phyloP scores from a whole-genome alignment of 53 echinoderm and acorn worm genomes.

The Stichopus horrens region DNA sequence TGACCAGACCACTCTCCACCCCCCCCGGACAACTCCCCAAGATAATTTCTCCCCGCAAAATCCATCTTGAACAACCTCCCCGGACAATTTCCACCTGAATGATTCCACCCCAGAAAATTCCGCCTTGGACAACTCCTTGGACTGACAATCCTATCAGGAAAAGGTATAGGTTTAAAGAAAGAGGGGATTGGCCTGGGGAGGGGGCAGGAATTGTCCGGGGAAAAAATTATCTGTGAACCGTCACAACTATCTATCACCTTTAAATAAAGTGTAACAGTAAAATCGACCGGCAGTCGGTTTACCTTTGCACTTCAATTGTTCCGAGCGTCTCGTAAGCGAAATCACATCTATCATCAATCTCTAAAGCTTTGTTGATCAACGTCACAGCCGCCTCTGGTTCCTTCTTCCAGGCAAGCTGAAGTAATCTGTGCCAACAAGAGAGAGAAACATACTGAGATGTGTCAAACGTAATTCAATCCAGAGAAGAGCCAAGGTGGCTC shows the following conservation, averaged over 20 bases:
- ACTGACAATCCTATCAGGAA: too few species aligned
- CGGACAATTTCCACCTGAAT: too few species aligned
- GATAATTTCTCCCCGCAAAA: too few species aligned
- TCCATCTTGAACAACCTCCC: too few species aligned
- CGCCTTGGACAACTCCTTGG: too few species aligned
- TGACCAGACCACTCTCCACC: too few species aligned
- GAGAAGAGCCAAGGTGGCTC: too few species aligned
- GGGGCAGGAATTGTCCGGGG: not conserved
- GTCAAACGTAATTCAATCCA: too few species aligned
- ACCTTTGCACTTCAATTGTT: slow-evolving; percentile 99
- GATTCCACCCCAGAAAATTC: too few species aligned
- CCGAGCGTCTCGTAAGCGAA: slow-evolving; percentile 97
- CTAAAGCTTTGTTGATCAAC: slow-evolving; percentile 92
- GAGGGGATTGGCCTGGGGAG: not conserved
- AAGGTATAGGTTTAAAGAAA: not conserved
- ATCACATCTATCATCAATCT: slow-evolving; percentile 95
- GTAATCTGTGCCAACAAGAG: slow-evolving; percentile 58
- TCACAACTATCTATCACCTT: not conserved
- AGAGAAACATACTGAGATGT: not conserved
- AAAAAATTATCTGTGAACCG: not conserved
- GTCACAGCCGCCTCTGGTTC: slow-evolving; percentile 73
- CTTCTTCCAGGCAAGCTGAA: slow-evolving; percentile 91
- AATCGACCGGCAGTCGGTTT: not conserved
- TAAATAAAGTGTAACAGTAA: too few species aligned
- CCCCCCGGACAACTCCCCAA: too few species aligned